A percentile compares a stretch with the other conserved stretches of the same genome.
Conservation (phyloP, 53 echinoderm and acorn worm genomes). For the Paelopatides confundens region DNA sequence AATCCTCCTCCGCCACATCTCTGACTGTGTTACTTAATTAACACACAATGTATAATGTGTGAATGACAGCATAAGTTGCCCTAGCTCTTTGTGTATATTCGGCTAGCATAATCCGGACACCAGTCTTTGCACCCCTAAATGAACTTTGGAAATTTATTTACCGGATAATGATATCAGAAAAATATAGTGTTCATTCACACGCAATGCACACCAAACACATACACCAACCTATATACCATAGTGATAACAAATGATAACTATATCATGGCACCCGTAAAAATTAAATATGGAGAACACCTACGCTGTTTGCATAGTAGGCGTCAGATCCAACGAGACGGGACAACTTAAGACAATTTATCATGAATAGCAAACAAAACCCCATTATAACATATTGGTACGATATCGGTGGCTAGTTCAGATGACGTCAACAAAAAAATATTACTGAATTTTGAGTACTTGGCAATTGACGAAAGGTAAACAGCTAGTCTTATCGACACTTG, state of each 20-base stretch:
- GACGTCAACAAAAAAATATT: neutral
- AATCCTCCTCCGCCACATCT: too few relatives aligned
- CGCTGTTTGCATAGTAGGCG: neutral
- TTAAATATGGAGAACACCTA: neutral
- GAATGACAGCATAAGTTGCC: too few relatives aligned
- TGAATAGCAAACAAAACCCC: neutral
- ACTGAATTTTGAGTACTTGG: neutral
- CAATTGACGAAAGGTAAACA: neutral
- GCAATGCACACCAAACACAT: too few relatives aligned
- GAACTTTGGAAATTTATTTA: too few relatives aligned
- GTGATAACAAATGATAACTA: too few relatives aligned
- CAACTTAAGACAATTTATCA: neutral
- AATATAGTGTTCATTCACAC: too few relatives aligned
- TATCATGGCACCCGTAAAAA: neutral
- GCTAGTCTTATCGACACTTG: neutral
- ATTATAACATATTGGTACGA: neutral
- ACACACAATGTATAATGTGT: too few relatives aligned
- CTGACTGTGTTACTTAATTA: too few relatives aligned
- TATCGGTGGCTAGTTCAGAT: neutral
- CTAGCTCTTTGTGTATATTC: too few relatives aligned
- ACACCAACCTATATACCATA: too few relatives aligned
- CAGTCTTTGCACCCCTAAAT: too few relatives aligned
- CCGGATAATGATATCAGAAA: neutral
- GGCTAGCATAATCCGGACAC: too few relatives aligned
- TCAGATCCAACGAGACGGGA: neutral